Percentiles rank a stretch among this genome's conserved stretches.
phyloP scores from a whole-genome alignment of 2,113 vertebrate genomes.

The Micromys minutus region DNA sequence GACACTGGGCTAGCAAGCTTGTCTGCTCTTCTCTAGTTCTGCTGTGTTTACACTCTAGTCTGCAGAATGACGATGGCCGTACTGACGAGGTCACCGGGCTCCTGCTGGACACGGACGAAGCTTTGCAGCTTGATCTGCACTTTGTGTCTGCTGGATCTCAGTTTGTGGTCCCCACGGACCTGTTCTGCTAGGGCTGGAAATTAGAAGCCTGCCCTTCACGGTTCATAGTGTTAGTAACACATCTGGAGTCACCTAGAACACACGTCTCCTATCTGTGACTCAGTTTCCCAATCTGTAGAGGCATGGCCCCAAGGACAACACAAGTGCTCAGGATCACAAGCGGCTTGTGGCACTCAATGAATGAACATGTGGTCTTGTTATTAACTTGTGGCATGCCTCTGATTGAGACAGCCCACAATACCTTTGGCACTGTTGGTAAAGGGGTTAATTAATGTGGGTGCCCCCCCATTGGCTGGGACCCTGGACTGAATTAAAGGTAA shows the following conservation, averaged over 20 bases:
- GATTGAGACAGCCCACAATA: too few relatives aligned
- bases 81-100: not conserved
- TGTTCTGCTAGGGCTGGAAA: not conserved
- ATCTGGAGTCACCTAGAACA: not conserved
- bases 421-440: not conserved
- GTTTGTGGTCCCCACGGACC: not conserved
- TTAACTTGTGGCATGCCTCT: not conserved
- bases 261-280: not conserved
- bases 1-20: not conserved
- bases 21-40: not conserved
- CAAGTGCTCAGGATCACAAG: not conserved
- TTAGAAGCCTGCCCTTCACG: not conserved
- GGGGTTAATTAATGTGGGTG: not conserved
- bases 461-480: not conserved
- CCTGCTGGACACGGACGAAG: not conserved
- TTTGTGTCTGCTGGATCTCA: not conserved
- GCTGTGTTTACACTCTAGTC: not conserved
- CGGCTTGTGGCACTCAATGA: not conserved
- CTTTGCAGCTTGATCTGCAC: not conserved
- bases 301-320: not conserved
- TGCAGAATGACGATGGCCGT: not conserved
- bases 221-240: not conserved
- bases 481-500: not conserved
- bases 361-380: not conserved
- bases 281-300: not conserved